Evolutionary conservation across 2,888 invertebrate species (phyloP).

Genomic region (Drosophila tripunctata): DNA sequence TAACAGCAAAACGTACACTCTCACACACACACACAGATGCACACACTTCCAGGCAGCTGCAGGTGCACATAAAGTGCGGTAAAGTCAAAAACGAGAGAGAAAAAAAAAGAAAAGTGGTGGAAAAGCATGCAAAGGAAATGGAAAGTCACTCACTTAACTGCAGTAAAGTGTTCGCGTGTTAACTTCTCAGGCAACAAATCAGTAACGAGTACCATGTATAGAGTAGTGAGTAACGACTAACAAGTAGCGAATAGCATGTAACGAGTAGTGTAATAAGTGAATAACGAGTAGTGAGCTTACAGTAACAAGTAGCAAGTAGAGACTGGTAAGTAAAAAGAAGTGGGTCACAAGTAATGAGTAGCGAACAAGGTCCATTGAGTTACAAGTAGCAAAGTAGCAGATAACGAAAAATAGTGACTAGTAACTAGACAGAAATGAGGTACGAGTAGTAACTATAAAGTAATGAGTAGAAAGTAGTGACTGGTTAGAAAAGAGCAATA

Average conservation of each 20-base stretch:
- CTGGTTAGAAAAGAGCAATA: too few relatives aligned
- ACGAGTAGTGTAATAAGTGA: too few relatives aligned
- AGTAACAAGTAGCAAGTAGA: too few relatives aligned
- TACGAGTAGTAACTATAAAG: neutral
- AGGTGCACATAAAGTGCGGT: slow-evolving; percentile 19
- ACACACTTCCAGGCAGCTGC: slow-evolving; percentile 1
- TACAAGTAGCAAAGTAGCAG: too few relatives aligned
- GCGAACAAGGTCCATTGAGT: too few relatives aligned
- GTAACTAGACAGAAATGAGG: too few relatives aligned
- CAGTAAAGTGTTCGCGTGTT: neutral
- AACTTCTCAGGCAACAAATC: neutral
- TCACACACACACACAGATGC: neutral
- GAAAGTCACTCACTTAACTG: slow-evolving; percentile 18
- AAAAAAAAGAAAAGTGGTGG: neutral
- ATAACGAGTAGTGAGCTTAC: too few relatives aligned
- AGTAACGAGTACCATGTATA: neutral
- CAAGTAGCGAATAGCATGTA: neutral
- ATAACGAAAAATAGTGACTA: too few relatives aligned
- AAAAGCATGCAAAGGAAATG: slow-evolving; percentile 13
- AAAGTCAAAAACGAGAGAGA: slow-evolving; percentile 1
- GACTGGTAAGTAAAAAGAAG: too few relatives aligned
- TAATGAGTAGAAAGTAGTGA: too few relatives aligned
- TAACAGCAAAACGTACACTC: neutral
- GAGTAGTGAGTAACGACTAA: neutral
- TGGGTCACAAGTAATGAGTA: too few relatives aligned